Evolutionary conservation across 30 jellyfish, hydroid and myxozoan species (phyloP), one percentile per base, ranked within the genome.

Genomic region (Hydractinia echinata): DNA sequence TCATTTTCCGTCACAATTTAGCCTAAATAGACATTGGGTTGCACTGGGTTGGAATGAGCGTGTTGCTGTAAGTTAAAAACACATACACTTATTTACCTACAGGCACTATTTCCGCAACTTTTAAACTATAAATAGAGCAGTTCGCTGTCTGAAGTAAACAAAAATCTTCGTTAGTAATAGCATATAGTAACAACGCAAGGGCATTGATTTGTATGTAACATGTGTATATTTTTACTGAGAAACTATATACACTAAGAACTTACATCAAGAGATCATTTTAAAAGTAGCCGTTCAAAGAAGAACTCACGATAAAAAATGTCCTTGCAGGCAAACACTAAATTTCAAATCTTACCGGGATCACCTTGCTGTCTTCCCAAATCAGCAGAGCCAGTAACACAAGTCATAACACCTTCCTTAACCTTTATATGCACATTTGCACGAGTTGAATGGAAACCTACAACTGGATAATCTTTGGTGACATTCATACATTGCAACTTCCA

Each of bases 401-500:
- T 64, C 10, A 1, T n/a, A 6, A n/a, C n/a, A 7, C 4, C 74
- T 7, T 5, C 74, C 0, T 64, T 64, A 6, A n/a, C 10, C 39
- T 64, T 13, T 9, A 64, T n/a, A 6, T 13, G 74, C 19, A 64
- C 16, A n/a, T 64, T 64, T 7, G 74, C 19, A 64, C 7, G 39
- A n/a, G 51, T 51, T n/a, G 74, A 64, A 7, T 44, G 39, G 74
- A 13, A 64, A 13, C 74, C 74, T n/a, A 64, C 16, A 6, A 64
- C 74, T 13, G 74, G 74, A 64, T n/a, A 64, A 1, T 64, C 8
- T n/a, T 64, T 7, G 19, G 74, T n/a, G 0, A 64, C 74, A 13
- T 64, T 64, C 39, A 13, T 6, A 64, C 74, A 64, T 64, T 64
- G 74, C 74, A 64, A 64, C 74, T 64, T 13, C 74, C 74, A 13